Evolutionary conservation across 2,113 vertebrate species (phyloP).

Genomic region (Tylochromis polylepis): DNA sequence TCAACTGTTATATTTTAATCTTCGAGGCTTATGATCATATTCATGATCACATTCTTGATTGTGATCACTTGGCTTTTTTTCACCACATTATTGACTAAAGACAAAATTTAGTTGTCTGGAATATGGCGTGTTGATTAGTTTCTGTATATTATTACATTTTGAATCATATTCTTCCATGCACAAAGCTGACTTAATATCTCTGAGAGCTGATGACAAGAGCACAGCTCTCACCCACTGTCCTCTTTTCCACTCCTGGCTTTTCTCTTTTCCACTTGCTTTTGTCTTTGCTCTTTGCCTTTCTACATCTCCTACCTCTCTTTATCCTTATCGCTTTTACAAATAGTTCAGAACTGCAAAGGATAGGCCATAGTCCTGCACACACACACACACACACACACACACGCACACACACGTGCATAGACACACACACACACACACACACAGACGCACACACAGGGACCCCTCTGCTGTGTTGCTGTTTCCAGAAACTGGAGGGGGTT

Average conservation of each 20-base stretch:
- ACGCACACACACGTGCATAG: no score
- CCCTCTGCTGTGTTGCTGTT: constrained; percentile 45
- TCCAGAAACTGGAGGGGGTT: constrained; percentile 57
- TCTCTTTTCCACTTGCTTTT: neutral
- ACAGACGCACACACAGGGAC: neutral
- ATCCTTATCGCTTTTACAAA: constrained; percentile 38
- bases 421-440: neutral
- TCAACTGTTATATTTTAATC: neutral
- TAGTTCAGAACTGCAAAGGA: constrained; percentile 47
- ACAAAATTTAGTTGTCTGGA: neutral
- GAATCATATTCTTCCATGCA: neutral
- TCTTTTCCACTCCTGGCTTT: neutral
- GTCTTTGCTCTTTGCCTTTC: neutral
- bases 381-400: neutral
- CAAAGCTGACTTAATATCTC: neutral
- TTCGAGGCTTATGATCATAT: neutral
- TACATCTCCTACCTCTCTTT: constrained; percentile 21
- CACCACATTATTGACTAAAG: neutral
- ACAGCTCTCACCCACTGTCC: neutral
- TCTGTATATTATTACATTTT: neutral
- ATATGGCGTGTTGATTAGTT: neutral
- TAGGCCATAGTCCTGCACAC: constrained; percentile 30
- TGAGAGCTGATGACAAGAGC: neutral
- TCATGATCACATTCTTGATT: neutral
- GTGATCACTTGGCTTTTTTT: neutral